Evolutionary conservation across 2,888 invertebrate genomes (phyloP).

Genomic region (Caenorhabditis imperialis): DNA sequence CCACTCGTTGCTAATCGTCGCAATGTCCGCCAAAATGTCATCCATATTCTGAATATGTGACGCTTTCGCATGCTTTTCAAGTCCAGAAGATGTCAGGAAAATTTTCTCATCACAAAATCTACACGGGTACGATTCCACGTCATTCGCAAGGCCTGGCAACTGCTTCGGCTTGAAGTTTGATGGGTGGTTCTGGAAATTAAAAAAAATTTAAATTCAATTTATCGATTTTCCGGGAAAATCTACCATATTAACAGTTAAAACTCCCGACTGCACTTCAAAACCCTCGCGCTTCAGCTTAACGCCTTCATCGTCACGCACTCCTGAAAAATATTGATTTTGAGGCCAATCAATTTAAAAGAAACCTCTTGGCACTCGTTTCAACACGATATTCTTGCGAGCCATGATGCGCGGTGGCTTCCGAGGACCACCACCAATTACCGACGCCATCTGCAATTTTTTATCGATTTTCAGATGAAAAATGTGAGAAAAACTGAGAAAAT

Average conservation of each 20-base stretch:
- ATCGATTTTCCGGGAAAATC: neutral
- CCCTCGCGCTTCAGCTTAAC: conserved; percentile 34
- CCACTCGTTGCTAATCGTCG: conserved; percentile 67
- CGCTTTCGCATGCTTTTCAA: conserved; percentile 67
- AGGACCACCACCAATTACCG: conserved; percentile 41
- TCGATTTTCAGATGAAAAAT: too few species aligned
- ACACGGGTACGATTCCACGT: conserved; percentile 74
- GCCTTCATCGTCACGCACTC: conserved; percentile 27
- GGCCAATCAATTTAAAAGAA: neutral
- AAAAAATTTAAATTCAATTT: neutral
- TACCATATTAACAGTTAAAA: conserved; percentile 34
- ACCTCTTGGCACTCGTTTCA: conserved; percentile 26
- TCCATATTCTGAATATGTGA: conserved; percentile 59
- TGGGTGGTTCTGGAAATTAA: conserved; percentile 14
- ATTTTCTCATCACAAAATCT: conserved; percentile 65
- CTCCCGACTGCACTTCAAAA: conserved; percentile 41
- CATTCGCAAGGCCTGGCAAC: conserved; percentile 68
- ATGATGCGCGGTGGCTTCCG: conserved; percentile 48
- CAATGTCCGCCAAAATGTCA: conserved; percentile 57
- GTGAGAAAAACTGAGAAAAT: too few species aligned
- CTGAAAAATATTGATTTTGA: neutral
- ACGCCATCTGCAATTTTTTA: conserved; percentile 46
- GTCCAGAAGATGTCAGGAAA: conserved; percentile 68
- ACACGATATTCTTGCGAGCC: conserved; percentile 26
- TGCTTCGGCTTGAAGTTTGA: conserved; percentile 31